Conservation (phyloP, 2,797 vertebrate genomes). For the Momotus momota region DNA sequence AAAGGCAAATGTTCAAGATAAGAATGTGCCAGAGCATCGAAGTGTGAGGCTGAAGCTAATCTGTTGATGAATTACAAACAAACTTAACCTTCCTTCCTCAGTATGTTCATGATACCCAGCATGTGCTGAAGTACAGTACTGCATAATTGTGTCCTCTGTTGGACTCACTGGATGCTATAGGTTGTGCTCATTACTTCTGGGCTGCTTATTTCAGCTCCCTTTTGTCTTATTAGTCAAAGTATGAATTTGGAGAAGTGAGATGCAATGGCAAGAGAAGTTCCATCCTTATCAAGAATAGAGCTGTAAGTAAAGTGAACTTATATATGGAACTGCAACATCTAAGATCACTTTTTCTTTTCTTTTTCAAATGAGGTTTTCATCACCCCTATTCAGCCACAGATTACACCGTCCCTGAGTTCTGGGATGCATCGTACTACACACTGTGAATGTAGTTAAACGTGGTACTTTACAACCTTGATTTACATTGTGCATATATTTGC, state of each 20-base stretch:
- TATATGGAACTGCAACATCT: neutral
- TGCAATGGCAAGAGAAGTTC: neutral
- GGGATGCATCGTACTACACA: neutral
- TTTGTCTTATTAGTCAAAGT: neutral
- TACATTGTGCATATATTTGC: neutral
- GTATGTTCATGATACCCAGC: fast-evolving
- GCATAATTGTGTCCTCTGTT: neutral
- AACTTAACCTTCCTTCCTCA: neutral
- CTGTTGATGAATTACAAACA: neutral
- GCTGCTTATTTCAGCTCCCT: neutral
- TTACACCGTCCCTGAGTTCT: neutral
- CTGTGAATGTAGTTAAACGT: neutral
- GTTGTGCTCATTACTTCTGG: neutral
- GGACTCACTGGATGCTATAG: neutral
- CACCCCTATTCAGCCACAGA: neutral
- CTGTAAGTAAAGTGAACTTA: neutral
- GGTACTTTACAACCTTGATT: neutral
- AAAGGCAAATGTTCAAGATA: neutral
- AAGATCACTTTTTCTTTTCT: neutral
- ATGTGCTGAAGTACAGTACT: neutral
- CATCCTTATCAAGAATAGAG: neutral
- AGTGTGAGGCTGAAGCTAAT: neutral
- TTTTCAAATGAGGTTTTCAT: neutral
- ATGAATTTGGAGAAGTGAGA: neutral
- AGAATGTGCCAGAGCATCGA: neutral